Base-by-base conservation (phyloP, 2,888 invertebrate genomes). In the Trichopoda pennipes region DNA sequence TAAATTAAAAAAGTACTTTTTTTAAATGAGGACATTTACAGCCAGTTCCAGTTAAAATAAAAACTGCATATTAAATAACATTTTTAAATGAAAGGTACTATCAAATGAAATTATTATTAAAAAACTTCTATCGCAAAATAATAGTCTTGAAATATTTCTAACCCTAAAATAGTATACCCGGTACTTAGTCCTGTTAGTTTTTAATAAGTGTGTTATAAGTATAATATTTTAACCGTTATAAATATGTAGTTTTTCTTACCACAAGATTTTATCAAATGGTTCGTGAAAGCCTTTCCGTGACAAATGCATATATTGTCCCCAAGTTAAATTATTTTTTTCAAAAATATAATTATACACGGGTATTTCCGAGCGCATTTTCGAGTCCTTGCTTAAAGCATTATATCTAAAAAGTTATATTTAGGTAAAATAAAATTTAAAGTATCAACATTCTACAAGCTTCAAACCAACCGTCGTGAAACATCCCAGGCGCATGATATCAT, bases 311-410 rank as follows among this genome's bases (percentile, higher is more conserved):
- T 91, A 91, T 84, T 90, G 86, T 70, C 91, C 91, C 91, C 91
- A 91, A 80, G 91, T 91, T 85, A 91, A 87, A 82, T 91, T 91
- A 85, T 91, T 91, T 64, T 86, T 87, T 85, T 90, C 89, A 82
- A 90, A 91, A 73, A 91, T 89, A 85, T 91, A 91, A 86, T 91
- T 91, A 86, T 91, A 91, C 16, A 91, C 91, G 14, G 91, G 91
- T 83, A 91, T 86, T 86, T 91, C 91, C 3, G 86, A 81, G 56
- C 85, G 85, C 10, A 76, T 80, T 63, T 85, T 81, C 0, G 66
- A 49, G 60, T 88, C 86, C 28, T 56, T 79, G 74, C 86, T 85
- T 38, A 88, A 86, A 17, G 85, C 74, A 64, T 86, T 77, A 74
- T 85, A 89, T 84, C 90, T 90, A 56, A 19, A 80, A 42, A 16